phyloP scores from a whole-genome alignment of 2,113 vertebrate species.

The Petrocephalus microphthalmus region DNA sequence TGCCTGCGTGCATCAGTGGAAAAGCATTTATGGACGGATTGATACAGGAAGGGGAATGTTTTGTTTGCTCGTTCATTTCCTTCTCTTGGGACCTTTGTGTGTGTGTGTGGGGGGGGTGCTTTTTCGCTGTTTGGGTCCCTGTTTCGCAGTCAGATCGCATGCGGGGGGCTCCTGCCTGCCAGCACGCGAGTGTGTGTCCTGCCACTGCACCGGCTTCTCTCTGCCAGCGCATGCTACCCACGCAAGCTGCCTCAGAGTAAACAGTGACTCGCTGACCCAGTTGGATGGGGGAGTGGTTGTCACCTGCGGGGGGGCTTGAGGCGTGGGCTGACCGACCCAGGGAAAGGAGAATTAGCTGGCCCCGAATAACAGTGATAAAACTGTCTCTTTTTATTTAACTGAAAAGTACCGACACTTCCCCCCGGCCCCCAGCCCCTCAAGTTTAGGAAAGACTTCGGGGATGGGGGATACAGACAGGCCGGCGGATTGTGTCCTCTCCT shows the following conservation, averaged over 20 bases:
- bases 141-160: neutral
- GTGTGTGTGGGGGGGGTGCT: neutral
- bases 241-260: neutral
- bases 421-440: neutral
- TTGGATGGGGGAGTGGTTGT: neutral
- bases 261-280: neutral
- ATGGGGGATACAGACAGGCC: neutral
- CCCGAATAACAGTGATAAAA: neutral
- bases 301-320: neutral
- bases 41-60: neutral
- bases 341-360: neutral
- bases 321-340: neutral
- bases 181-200: neutral
- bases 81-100: neutral
- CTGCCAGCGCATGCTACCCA: neutral
- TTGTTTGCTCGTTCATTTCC: neutral
- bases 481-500: neutral
- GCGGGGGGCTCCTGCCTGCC: neutral
- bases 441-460: neutral
- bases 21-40: neutral
- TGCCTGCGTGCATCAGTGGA: neutral
- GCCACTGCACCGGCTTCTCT: neutral
- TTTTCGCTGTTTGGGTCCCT: neutral
- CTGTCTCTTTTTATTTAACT: conserved; percentile 1
- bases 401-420: neutral